phyloP scores from a whole-genome alignment of 92 coral and sea anemone genomes.

The Isaurus tuberculatus region DNA sequence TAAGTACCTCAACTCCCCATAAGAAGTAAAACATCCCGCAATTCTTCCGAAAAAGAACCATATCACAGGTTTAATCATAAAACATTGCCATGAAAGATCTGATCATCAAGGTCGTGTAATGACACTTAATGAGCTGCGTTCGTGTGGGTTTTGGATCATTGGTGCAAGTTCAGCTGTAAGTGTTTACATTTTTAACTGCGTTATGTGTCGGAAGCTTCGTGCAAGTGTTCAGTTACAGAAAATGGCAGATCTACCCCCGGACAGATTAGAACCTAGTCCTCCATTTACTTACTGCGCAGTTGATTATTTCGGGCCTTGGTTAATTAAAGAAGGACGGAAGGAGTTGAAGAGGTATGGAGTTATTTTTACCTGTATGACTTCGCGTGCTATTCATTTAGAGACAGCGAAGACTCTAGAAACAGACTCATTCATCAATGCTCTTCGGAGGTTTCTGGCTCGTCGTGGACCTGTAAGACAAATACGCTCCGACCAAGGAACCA shows the following conservation, averaged over 20 bases:
- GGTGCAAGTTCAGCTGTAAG: constrained; percentile 63
- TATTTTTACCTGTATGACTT: constrained; percentile 64
- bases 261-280: constrained; percentile 51
- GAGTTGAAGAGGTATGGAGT: constrained; percentile 71
- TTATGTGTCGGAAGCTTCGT: constrained; percentile 59
- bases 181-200: constrained; percentile 36
- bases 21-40: constrained; percentile 49
- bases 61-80: constrained; percentile 46
- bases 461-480: constrained; percentile 57
- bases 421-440: constrained; percentile 62
- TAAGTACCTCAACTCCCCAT: constrained; percentile 24
- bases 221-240: constrained; percentile 52
- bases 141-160: constrained; percentile 70
- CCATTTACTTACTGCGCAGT: constrained; percentile 68
- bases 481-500: constrained; percentile 43
- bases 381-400: constrained; percentile 64
- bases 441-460: constrained; percentile 56
- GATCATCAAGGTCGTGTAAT: constrained; percentile 70
- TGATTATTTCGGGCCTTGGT: constrained; percentile 63
- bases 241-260: constrained; percentile 72
- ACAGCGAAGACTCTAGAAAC: constrained; percentile 58
- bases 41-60: constrained; percentile 58
- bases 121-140: constrained; percentile 57
- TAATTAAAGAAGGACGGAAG: constrained; percentile 59
- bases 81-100: constrained; percentile 48